A percentile compares a stretch with the other conserved stretches of the same genome.
Conservation (phyloP, 2,888 invertebrate genomes). For the Onthophagus sagittarius region DNA sequence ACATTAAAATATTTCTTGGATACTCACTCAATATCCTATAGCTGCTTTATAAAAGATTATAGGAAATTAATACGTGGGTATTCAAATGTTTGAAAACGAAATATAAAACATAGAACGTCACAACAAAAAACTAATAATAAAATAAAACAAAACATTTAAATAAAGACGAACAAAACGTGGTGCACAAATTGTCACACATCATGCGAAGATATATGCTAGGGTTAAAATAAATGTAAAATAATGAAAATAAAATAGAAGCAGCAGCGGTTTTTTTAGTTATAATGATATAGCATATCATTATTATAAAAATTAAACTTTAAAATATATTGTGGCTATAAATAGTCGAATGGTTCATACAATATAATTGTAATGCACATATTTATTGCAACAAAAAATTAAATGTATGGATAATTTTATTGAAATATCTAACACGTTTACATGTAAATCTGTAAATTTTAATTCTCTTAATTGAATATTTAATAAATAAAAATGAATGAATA, state of each 20-base stretch:
- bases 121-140: slow-evolving; percentile 18
- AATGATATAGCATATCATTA: no score
- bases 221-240: neutral
- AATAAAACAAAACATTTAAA: slow-evolving; percentile 15
- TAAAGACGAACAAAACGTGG: slow-evolving; percentile 16
- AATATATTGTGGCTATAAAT: neutral
- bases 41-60: neutral
- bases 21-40: neutral
- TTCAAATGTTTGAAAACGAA: slow-evolving; percentile 14
- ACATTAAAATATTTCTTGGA: neutral
- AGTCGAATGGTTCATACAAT: neutral
- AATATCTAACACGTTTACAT: no score
- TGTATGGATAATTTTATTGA: no score
- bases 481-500: no score
- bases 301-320: neutral
- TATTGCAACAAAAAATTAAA: no score
- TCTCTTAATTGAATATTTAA: no score
- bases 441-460: no score
- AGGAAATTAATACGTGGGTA: slow-evolving; percentile 7
- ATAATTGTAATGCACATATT: no score
- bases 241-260: neutral
- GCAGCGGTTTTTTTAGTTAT: neutral
- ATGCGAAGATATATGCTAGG: neutral
- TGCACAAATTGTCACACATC: slow-evolving; percentile 7
- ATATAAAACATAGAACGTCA: slow-evolving; percentile 18